These are phyloP conservation scores for Propithecus coquereli DNA, from an alignment of 2,113 vertebrate species.

Conservation along the genomic window DNA sequence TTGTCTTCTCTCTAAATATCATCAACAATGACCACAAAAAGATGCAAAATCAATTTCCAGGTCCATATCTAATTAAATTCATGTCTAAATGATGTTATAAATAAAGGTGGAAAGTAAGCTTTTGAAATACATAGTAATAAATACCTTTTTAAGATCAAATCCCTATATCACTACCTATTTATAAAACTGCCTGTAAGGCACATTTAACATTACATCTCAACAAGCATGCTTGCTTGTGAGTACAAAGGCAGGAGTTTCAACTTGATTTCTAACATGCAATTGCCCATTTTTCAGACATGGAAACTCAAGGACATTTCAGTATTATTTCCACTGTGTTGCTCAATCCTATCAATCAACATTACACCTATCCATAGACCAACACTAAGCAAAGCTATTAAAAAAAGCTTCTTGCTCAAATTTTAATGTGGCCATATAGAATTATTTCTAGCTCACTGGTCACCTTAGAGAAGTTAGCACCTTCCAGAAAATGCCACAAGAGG, in stretches of 20 bases:
- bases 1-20: not conserved
- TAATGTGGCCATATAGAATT: not conserved
- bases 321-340: not conserved
- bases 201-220: not conserved
- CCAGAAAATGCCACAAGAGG: not conserved
- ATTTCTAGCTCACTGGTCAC: not conserved
- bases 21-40: not conserved
- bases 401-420: not conserved
- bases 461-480: not conserved
- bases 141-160: constrained; percentile 29
- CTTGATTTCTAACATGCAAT: not conserved
- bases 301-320: not conserved
- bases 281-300: not conserved
- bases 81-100: not conserved
- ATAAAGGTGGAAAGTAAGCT: not conserved
- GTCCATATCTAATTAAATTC: not conserved
- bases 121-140: not conserved
- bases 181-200: not conserved
- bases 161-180: not conserved
- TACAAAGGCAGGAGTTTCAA: not conserved
- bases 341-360: not conserved
- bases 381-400: not conserved
- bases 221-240: not conserved
- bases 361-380: not conserved
- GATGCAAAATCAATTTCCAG: not conserved